These are phyloP conservation scores for Coregonus sp. DNA, from an alignment of 2,797 vertebrate genomes.

Conservation along the genomic window DNA sequence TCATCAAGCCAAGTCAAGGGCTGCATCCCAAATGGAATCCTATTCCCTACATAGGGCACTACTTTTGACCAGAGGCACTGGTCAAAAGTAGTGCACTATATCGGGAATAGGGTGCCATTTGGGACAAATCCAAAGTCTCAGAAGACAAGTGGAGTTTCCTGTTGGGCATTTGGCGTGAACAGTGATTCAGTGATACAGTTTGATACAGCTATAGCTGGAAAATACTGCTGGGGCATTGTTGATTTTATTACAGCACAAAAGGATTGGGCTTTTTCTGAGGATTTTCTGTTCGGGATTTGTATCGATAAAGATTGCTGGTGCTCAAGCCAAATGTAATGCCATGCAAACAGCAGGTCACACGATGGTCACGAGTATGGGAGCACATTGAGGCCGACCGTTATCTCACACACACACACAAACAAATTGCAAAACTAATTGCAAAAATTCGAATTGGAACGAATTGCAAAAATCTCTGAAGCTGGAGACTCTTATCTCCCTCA, in stretches of 20 bases:
- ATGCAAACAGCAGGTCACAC: background rate
- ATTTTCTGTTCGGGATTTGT: background rate
- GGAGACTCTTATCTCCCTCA: no score
- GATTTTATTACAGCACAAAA: slow-evolving; percentile 3
- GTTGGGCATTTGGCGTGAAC: background rate
- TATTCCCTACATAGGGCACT: no score
- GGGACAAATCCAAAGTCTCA: no score
- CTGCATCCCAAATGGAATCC: no score
- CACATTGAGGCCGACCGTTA: background rate
- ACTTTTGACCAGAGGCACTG: no score
- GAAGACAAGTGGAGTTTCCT: background rate
- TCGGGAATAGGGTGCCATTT: no score
- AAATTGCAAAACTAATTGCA: no score
- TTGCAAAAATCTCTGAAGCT: no score
- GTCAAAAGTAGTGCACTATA: no score
- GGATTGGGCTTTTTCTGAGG: background rate
- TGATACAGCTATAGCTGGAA: background rate
- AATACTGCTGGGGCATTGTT: background rate
- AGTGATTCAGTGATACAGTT: background rate
- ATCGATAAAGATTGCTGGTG: background rate
- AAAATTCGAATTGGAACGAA: no score
- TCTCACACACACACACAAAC: background rate
- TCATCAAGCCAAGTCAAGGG: no score
- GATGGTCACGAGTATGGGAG: background rate
- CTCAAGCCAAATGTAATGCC: background rate